Evolutionary conservation across 2,797 vertebrate genomes (phyloP).

Genomic region (Sebastes iracundus): DNA sequence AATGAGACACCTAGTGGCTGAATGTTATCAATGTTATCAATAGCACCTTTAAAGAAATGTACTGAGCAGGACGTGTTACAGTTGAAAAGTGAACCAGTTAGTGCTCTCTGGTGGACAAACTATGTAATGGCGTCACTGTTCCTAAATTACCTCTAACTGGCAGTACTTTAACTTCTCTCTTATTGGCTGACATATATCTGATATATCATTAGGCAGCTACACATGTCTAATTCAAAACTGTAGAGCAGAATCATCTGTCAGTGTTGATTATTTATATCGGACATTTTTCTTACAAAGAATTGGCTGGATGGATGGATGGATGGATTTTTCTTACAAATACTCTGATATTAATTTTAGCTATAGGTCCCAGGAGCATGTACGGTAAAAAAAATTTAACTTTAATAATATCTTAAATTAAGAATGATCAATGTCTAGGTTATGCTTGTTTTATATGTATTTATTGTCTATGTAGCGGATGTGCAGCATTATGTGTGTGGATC

Average conservation of each 20-base stretch:
- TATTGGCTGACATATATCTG: neutral
- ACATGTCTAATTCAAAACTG: neutral
- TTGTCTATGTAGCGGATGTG: neutral
- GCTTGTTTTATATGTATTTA: neutral
- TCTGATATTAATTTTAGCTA: neutral
- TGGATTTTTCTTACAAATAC: too few species aligned
- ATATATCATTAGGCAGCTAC: neutral
- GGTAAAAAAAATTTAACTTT: neutral
- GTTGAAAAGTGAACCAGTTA: neutral
- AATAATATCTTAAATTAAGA: neutral
- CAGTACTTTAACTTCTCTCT: neutral
- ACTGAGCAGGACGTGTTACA: neutral
- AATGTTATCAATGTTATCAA: too few species aligned
- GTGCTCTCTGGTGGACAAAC: neutral
- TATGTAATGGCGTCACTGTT: neutral
- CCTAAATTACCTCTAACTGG: neutral
- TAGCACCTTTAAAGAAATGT: neutral
- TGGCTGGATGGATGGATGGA: too few species aligned
- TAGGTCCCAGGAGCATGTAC: neutral
- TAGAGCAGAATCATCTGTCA: neutral
- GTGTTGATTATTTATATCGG: neutral
- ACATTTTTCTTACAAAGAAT: neutral
- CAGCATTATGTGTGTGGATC: slow-evolving; percentile 10
- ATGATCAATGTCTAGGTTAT: neutral
- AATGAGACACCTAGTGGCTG: too few species aligned